Conservation (phyloP, 2,888 invertebrate genomes). For the Tipula unca region DNA sequence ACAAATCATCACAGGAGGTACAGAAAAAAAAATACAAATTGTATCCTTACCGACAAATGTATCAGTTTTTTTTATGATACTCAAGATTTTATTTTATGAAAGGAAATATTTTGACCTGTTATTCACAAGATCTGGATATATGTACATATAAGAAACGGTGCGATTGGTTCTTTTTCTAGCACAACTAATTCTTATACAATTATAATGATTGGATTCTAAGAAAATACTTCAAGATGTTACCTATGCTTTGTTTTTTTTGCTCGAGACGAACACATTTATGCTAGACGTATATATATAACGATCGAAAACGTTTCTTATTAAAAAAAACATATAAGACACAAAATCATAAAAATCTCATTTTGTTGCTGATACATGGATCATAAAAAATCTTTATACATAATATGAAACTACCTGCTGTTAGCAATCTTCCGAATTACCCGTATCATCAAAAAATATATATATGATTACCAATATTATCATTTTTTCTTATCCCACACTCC, state of each 20-base stretch:
- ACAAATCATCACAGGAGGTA: constrained; percentile 14
- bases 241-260: neutral
- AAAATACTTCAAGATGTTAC: neutral
- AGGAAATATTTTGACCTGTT: neutral
- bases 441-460: neutral
- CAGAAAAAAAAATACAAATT: neutral
- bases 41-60: constrained; percentile 14
- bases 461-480: constrained; percentile 8
- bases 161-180: neutral
- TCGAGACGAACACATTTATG: neutral
- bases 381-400: neutral
- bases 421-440: neutral
- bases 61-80: constrained; percentile 2
- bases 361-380: neutral
- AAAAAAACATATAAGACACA: neutral
- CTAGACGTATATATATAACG: neutral
- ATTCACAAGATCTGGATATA: too few species aligned
- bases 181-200: neutral
- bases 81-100: neutral
- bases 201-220: neutral
- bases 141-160: neutral
- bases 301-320: neutral
- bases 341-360: neutral
- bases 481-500: neutral
- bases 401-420: neutral